phyloP scores from a whole-genome alignment of 1,140 invertebrate genomes.

The Orchestia grillus region DNA sequence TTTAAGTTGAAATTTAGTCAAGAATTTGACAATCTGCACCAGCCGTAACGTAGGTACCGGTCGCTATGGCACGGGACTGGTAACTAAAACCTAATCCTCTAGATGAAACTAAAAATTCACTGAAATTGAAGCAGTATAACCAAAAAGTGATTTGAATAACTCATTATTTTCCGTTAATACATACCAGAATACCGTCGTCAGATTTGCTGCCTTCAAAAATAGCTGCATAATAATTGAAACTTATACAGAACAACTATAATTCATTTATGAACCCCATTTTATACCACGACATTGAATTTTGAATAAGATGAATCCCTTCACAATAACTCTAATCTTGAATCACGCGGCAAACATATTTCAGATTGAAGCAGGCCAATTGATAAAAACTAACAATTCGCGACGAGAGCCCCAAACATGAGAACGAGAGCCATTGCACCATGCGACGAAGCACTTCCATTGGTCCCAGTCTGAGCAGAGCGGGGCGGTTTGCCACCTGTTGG shows the following conservation, averaged over 20 bases:
- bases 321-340: too few relatives aligned
- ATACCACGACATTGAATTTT: not conserved
- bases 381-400: not conserved
- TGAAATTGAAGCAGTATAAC: not conserved
- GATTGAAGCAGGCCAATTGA: not conserved
- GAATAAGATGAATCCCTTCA: not conserved
- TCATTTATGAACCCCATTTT: not conserved
- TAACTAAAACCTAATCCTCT: too few relatives aligned
- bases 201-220: not conserved
- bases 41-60: not conserved
- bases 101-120: not conserved
- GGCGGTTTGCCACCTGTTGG: slow-evolving; percentile 11
- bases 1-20: not conserved
- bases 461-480: not conserved
- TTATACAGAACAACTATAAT: not conserved
- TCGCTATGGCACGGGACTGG: too few relatives aligned
- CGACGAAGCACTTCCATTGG: not conserved
- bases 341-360: not conserved
- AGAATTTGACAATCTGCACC: not conserved
- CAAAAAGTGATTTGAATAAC: not conserved
- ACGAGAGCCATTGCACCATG: not conserved
- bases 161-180: not conserved
- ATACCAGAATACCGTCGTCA: not conserved
- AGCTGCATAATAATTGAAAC: not conserved
- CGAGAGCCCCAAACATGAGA: not conserved